These are phyloP conservation scores for Rhadinocentrus ornatus DNA, from an alignment of 2,797 vertebrate genomes.

Conservation along the genomic window DNA sequence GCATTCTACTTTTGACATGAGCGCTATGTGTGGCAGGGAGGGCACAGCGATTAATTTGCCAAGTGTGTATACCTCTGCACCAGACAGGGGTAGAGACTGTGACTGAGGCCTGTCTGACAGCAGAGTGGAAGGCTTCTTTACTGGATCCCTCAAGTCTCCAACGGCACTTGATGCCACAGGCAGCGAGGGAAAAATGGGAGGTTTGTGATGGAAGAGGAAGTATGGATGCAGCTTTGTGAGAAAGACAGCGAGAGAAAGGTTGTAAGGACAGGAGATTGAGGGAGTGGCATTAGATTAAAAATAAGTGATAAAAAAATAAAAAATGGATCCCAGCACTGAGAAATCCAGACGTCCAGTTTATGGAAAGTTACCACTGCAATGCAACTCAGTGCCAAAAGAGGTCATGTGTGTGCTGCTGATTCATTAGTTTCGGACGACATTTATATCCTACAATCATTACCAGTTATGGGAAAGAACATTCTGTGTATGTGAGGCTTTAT, in stretches of 20 bases:
- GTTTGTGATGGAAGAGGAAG: constrained; percentile 34
- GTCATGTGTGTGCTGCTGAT: constrained; percentile 84
- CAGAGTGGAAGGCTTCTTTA: constrained; percentile 52
- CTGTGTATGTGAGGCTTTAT: constrained; percentile 54
- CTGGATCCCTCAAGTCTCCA: constrained; percentile 58
- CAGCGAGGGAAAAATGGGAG: constrained; percentile 26
- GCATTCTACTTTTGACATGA: constrained; percentile 71
- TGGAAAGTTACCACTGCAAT: constrained; percentile 74
- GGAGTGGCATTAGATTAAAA: constrained; percentile 35
- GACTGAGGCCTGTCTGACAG: constrained; percentile 80
- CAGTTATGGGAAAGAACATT: constrained; percentile 54
- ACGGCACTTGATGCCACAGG: constrained; percentile 68
- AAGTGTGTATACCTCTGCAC: constrained; percentile 71
- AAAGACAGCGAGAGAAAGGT: constrained; percentile 26
- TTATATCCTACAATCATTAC: constrained; percentile 72
- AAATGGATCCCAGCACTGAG: constrained; percentile 43
- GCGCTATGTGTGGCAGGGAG: constrained; percentile 71
- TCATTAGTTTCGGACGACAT: constrained; percentile 67
- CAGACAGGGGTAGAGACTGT: constrained; percentile 78
- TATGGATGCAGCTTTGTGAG: constrained; percentile 37
- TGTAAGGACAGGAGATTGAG: constrained; percentile 4
- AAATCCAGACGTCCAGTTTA: constrained; percentile 34
- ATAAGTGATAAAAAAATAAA: constrained; percentile 53
- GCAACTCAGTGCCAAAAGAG: constrained; percentile 82
- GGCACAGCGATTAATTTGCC: constrained; percentile 80